These are phyloP conservation scores for Drosophila maculinotata DNA, from an alignment of 2,888 invertebrate species.

Conservation along the genomic window DNA sequence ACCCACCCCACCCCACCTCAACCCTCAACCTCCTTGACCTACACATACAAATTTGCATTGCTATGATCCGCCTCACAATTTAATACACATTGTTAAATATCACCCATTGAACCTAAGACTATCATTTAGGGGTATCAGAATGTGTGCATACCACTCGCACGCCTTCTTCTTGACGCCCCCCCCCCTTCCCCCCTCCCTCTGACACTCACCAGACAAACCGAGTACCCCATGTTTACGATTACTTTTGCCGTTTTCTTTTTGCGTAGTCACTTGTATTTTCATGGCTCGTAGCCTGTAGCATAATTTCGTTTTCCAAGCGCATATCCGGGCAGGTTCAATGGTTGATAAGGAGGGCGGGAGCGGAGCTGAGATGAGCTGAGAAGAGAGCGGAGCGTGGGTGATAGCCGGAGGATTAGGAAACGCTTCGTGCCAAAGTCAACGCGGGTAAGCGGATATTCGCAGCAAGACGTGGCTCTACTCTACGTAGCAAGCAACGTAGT, in stretches of 20 bases:
- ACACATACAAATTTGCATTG: neutral
- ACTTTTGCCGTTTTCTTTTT: slow-evolving; percentile 51
- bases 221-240: slow-evolving; percentile 45
- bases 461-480: slow-evolving; percentile 25
- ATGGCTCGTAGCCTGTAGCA: slow-evolving; percentile 42
- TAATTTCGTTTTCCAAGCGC: slow-evolving; percentile 70
- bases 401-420: slow-evolving; percentile 47
- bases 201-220: neutral
- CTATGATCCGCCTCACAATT: slow-evolving; percentile 2
- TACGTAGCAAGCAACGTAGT: slow-evolving; percentile 32
- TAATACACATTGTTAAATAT: slow-evolving; percentile 8
- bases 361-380: neutral
- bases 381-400: slow-evolving; percentile 16
- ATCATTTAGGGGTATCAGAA: slow-evolving; percentile 15
- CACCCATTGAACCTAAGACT: slow-evolving; percentile 11
- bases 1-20: too few species aligned
- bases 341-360: slow-evolving; percentile 7
- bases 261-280: slow-evolving; percentile 54
- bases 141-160: slow-evolving; percentile 5
- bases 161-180: neutral
- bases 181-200: neutral
- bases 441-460: slow-evolving; percentile 67
- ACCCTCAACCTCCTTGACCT: too few species aligned
- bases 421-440: slow-evolving; percentile 59
- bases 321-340: slow-evolving; percentile 58